phyloP scores from a whole-genome alignment of 2,797 vertebrate genomes.

The Crenichthys baileyi region DNA sequence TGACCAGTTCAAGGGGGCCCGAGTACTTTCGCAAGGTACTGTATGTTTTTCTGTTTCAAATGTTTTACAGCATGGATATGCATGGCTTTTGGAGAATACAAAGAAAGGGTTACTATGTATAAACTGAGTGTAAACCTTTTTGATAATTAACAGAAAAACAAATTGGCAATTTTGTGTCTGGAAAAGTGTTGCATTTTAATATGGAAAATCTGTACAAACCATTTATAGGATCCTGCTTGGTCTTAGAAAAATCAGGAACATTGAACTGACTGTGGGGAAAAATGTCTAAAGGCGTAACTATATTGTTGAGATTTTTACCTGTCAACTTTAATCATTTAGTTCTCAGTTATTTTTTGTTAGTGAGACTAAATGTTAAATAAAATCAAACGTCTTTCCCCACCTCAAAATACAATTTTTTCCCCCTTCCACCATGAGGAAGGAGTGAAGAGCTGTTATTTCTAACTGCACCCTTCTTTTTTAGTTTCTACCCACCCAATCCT shows the following conservation, averaged over 20 bases:
- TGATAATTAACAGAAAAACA: neutral
- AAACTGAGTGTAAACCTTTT: neutral
- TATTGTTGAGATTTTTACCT: neutral
- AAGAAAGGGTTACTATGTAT: neutral
- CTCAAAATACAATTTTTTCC: conserved; percentile 11
- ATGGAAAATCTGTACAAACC: neutral
- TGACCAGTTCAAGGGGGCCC: no score
- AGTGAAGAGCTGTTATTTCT: conserved; percentile 36
- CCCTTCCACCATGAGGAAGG: neutral
- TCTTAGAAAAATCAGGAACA: neutral
- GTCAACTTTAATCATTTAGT: neutral
- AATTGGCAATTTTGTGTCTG: no score
- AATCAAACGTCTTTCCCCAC: neutral
- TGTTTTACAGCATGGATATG: neutral
- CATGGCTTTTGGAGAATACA: neutral
- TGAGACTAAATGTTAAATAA: conserved; percentile 1
- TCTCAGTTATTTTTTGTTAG: neutral
- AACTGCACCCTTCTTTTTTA: conserved; percentile 46
- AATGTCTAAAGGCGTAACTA: neutral
- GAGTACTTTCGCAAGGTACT: neutral
- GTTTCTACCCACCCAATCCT: conserved; percentile 35
- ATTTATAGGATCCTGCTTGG: neutral
- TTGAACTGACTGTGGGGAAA: neutral
- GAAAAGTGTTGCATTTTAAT: neutral
- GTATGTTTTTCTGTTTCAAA: neutral